Evolutionary conservation across 2,888 invertebrate species (phyloP).

Genomic region (Campopleginae sp.): DNA sequence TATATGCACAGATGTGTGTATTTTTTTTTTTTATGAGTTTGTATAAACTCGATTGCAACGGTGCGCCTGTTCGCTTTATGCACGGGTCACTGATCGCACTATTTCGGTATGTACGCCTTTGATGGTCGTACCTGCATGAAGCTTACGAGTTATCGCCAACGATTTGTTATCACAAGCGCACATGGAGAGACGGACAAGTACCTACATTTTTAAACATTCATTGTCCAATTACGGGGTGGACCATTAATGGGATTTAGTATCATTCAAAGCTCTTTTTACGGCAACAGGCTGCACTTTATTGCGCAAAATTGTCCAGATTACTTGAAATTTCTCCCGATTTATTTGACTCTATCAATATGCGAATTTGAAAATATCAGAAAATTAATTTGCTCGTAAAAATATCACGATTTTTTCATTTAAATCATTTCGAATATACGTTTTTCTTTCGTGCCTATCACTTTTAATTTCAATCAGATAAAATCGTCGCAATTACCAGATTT

Average conservation of each 20-base stretch:
- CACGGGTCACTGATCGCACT: constrained; percentile 76
- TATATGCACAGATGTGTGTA: neutral
- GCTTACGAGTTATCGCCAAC: constrained; percentile 65
- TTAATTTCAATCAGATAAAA: neutral
- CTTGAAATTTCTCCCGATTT: neutral
- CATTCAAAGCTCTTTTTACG: neutral
- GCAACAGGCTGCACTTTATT: neutral
- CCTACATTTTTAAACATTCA: constrained; percentile 8
- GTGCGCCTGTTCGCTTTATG: constrained; percentile 65
- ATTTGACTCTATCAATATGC: neutral
- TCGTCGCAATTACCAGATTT: neutral
- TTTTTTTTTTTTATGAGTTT: constrained; percentile 18
- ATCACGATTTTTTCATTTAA: neutral
- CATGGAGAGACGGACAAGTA: neutral
- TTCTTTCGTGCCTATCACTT: neutral
- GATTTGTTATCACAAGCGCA: constrained; percentile 23
- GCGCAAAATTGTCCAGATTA: neutral
- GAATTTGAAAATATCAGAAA: neutral
- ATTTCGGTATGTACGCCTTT: constrained; percentile 71
- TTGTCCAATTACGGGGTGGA: neutral
- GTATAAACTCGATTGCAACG: constrained; percentile 51
- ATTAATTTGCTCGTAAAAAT: neutral
- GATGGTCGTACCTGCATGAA: constrained; percentile 42
- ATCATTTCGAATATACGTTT: neutral
- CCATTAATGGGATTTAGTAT: neutral